A percentile compares a stretch with the other conserved stretches of the same genome.
Conservation (phyloP, 2,888 invertebrate species). For the Taphrorychus bicolor region DNA sequence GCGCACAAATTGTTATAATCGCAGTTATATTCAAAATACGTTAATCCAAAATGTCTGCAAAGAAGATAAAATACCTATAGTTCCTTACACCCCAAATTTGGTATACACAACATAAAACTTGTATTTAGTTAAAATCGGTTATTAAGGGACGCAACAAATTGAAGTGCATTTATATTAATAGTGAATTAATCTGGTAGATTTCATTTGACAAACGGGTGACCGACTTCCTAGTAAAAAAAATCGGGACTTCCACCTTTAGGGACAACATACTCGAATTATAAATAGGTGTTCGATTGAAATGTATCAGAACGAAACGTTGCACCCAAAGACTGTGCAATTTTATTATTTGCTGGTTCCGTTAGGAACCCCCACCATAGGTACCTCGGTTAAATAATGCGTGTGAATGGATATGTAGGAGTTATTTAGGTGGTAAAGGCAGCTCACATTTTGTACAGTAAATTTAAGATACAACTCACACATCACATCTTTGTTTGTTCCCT, state of each 20-base stretch:
- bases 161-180: conserved; percentile 6
- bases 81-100: background rate
- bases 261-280: too few relatives aligned
- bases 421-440: conserved; percentile 43
- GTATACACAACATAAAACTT: background rate
- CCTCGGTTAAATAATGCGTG: conserved; percentile 56
- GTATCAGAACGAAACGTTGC: conserved; percentile 5
- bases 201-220: conserved; percentile 8
- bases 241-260: too few relatives aligned
- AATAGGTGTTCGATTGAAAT: conserved; percentile 3
- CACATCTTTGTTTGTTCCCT: conserved; percentile 48
- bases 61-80: too few relatives aligned
- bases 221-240: too few relatives aligned
- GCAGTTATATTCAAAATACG: too few relatives aligned
- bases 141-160: background rate
- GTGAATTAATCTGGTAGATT: conserved; percentile 17
- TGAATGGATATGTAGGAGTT: conserved; percentile 51
- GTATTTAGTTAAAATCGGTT: background rate
- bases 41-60: too few relatives aligned
- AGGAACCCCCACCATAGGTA: conserved; percentile 59
- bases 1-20: too few relatives aligned
- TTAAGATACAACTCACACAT: conserved; percentile 41
- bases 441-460: conserved; percentile 53
- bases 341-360: conserved; percentile 51
- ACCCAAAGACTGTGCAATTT: conserved; percentile 33